Base-by-base conservation (phyloP, 2,797 vertebrate species). In the Pipistrellus kuhlii region DNA sequence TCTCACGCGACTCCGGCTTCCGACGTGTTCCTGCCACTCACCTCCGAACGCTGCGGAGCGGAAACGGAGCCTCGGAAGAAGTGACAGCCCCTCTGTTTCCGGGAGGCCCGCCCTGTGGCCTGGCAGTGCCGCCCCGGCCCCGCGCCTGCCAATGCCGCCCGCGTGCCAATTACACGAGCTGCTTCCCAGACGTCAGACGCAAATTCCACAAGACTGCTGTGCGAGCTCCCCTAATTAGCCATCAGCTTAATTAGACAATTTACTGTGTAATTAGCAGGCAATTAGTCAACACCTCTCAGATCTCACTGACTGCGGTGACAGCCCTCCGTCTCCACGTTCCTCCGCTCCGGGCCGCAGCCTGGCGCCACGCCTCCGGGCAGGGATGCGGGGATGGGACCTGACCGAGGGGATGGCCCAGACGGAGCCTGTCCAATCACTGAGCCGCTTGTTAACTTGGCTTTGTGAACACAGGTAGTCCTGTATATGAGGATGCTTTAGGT, bases 201-300 rank as follows among this genome's bases (percentile, higher is more conserved):
- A 99, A 99, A 99, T 98, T 99, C 98, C 98, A 98, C 98, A 98
- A 99, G 98, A 99, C 98, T 99, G 99, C 99, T 99, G 99, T 99
- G 99, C 98, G 96, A 99, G 99, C 98, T 98, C 98, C 98, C 98
- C 98, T 99, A 99, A 99, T 99, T 99, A 99, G 99, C 99, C 98
- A 98, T 98, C 98, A 98, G 98, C 98, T 99, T 99, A 99, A 99
- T 99, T 99, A 99, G 98, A 99, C 98, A 99, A 99, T 99, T 99
- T 99, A 99, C 98, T 98, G 98, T 99, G 99, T 99, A 99, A 99
- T 99, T 99, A 99, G 99, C 98, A 99, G 98, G 98, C 98, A 99
- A 99, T 99, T 99, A 99, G 99, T 98, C 98, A 99, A 99, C 98
- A 99, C 98, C 98, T 99, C 99, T 99, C 99, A 99, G 98, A 99